phyloP scores from a whole-genome alignment of 1,140 invertebrate genomes.

The Ephestia elutella region DNA sequence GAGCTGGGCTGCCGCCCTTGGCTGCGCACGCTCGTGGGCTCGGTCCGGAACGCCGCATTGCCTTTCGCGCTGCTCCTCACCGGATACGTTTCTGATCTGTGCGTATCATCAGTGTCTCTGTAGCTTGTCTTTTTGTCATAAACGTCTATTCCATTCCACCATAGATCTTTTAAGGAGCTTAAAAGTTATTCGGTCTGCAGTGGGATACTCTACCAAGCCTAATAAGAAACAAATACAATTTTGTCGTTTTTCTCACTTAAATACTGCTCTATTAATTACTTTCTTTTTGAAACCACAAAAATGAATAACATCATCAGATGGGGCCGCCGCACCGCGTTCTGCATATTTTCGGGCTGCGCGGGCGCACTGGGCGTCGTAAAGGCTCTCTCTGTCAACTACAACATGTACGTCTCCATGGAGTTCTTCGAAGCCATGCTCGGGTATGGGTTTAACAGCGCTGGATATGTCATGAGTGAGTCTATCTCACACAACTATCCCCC shows the following conservation, averaged over 20 bases:
- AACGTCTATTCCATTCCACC: no score
- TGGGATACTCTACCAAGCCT: no score
- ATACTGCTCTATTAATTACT: no score
- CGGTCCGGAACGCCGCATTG: conserved; percentile 80
- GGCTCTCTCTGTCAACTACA: conserved; percentile 74
- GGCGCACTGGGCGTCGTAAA: conserved; percentile 70
- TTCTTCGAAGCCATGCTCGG: conserved; percentile 73
- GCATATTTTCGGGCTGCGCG: conserved; percentile 49
- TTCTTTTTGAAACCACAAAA: no score
- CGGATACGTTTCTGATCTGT: conserved; percentile 80
- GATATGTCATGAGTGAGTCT: conserved; percentile 76
- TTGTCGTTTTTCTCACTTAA: no score
- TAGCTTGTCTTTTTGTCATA: neutral
- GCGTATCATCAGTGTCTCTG: neutral
- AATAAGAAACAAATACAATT: no score
- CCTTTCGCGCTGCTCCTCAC: conserved; percentile 80
- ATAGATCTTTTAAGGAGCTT: no score
- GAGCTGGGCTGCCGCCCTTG: conserved; percentile 74
- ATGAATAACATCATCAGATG: conserved; percentile 48
- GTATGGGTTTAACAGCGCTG: conserved; percentile 75
- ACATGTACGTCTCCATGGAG: conserved; percentile 72
- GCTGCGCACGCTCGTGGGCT: conserved; percentile 81
- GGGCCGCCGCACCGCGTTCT: conserved; percentile 73
- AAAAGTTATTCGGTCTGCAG: no score
- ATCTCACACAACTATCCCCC: neutral